These are phyloP conservation scores for Lagocephalus sceleratus DNA, from an alignment of 2,797 vertebrate species.

Conservation along the genomic window DNA sequence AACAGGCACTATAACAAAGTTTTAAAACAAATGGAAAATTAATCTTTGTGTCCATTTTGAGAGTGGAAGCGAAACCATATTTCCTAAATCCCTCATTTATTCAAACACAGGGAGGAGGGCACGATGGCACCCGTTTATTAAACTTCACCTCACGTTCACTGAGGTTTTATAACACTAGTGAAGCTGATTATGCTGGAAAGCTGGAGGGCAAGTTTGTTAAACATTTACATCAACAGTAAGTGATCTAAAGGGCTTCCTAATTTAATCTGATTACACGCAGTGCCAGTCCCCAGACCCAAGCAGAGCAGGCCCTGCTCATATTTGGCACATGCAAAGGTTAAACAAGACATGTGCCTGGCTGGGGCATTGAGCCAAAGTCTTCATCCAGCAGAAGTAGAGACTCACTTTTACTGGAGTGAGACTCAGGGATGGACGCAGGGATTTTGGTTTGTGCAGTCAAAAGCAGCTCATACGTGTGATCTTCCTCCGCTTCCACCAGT, in stretches of 20 bases:
- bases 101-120: neutral
- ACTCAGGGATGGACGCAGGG: constrained; percentile 49
- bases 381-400: constrained; percentile 4
- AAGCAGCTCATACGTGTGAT: constrained; percentile 92
- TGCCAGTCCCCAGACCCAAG: constrained; percentile 39
- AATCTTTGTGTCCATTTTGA: neutral
- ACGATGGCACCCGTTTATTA: constrained; percentile 28
- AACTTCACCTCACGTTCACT: constrained; percentile 12
- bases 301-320: constrained; percentile 9
- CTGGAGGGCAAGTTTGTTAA: constrained; percentile 40
- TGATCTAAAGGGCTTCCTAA: constrained; percentile 49
- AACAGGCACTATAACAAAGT: constrained; percentile 5
- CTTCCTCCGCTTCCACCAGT: constrained; percentile 80
- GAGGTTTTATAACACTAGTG: constrained; percentile 17
- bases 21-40: constrained; percentile 16
- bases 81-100: constrained; percentile 19
- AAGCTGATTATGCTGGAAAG: constrained; percentile 21
- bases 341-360: neutral
- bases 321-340: neutral
- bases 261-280: constrained; percentile 59
- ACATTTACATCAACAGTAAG: constrained; percentile 52
- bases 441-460: constrained; percentile 91
- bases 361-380: neutral
- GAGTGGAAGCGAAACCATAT: constrained; percentile 1
- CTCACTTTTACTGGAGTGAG: constrained; percentile 69